Base-by-base conservation (phyloP, 2,113 vertebrate genomes). In the Chaetodon auriga region DNA sequence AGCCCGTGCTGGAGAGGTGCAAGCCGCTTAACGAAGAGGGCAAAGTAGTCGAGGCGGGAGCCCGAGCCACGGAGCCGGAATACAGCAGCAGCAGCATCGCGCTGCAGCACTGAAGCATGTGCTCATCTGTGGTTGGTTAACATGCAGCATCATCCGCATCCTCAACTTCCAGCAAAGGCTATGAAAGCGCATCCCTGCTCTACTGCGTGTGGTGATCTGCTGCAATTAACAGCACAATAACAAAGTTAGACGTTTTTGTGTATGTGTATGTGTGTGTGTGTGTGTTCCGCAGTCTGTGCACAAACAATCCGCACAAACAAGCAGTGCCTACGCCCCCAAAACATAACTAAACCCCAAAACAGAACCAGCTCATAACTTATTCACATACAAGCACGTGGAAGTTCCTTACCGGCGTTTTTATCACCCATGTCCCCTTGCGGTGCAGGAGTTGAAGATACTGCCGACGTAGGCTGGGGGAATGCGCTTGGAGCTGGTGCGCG, bases 341-440 rank as follows among this genome's bases (percentile, higher is more conserved):
- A 15, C 25, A 21, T 0, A 36, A n/a, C 18, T 12, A 9, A 25
- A 73, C 12, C 58, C 15, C 16, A 23, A 43, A 78, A 62, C 9
- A 49, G 63, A 74, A 78, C 15, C 0, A 5, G n/a, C 23, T 25
- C 8, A 70, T 41, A 63, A 75, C 3, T 73, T 61, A 80, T 71
- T 79, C 25, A 76, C 48, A 8, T 2, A n/a, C 9, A 64, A 64
- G 35, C 82, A 80, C 51, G 57, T 80, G 76, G 53, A 84, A 64
- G 72, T 90, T 89, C 66, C 91, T 93, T 92, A 95, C 94, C 94
- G 81, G 92, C 90, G 81, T 92, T 87, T 94, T 95, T 95, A 78
- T 94, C 94, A 62, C 92, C 86, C 94, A 95, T 95, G 88, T 94
- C 89, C 87, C 80, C 78, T 72, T n/a, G 90, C 71, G 68, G 63